Evolutionary conservation across 2,113 vertebrate species (phyloP).

Genomic region (Amphiprion ocellaris): DNA sequence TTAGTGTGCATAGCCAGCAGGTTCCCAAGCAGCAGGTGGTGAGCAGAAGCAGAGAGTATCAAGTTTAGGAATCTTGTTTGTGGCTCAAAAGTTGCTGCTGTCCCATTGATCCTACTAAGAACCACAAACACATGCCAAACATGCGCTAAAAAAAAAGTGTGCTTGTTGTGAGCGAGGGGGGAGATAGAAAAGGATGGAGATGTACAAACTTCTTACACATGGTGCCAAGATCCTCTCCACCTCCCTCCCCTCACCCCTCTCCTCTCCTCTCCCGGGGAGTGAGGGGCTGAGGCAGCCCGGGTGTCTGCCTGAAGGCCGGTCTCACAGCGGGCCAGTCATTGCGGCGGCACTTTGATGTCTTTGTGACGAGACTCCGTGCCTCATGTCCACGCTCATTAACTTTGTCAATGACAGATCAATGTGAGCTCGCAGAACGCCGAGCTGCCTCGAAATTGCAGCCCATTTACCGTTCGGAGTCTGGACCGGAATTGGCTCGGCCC

Average conservation of each 20-base stretch:
- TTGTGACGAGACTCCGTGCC: conserved; percentile 73
- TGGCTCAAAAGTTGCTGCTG: conserved; percentile 47
- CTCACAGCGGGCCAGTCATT: conserved; percentile 72
- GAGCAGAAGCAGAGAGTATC: conserved; percentile 31
- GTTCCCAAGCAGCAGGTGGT: conserved; percentile 73
- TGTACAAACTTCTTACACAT: conserved; percentile 44
- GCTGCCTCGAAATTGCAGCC: conserved; percentile 68
- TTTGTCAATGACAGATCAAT: conserved; percentile 81
- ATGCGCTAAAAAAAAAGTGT: conserved; percentile 13
- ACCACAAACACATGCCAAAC: conserved; percentile 39
- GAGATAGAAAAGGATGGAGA: conserved; percentile 50
- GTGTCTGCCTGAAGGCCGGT: conserved; percentile 77
- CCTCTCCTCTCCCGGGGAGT: conserved; percentile 50
- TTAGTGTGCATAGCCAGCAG: conserved; percentile 47
- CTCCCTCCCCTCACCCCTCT: conserved; percentile 11
- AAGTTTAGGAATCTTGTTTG: conserved; percentile 57
- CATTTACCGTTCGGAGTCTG: conserved; percentile 56
- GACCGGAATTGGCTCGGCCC: conserved; percentile 53
- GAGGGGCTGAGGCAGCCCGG: conserved; percentile 60
- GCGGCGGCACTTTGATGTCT: conserved; percentile 80
- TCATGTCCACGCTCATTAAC: conserved; percentile 82
- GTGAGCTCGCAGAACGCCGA: conserved; percentile 53
- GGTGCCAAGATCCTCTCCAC: conserved; percentile 54
- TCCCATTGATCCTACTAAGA: conserved; percentile 35
- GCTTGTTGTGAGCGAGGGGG: not conserved